These are phyloP conservation scores for Metellina segmentata DNA, from an alignment of 2,888 invertebrate genomes.

Conservation along the genomic window DNA sequence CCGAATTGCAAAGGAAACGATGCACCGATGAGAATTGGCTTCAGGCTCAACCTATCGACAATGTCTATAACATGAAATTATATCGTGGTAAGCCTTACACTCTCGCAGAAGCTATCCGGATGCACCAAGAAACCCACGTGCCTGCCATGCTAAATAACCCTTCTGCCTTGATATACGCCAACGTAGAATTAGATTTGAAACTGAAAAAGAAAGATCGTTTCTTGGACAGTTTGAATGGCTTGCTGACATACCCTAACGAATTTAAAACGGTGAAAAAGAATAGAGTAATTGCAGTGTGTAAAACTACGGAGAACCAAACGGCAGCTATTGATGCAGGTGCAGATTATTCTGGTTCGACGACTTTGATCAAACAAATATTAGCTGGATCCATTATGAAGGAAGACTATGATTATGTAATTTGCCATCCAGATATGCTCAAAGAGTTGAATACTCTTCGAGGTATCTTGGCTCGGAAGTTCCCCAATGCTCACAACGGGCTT, in stretches of 20 bases:
- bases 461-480: conserved; percentile 89
- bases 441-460: conserved; percentile 89
- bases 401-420: conserved; percentile 88
- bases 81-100: conserved; percentile 85
- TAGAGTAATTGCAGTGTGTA: conserved; percentile 88
- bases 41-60: conserved; percentile 83
- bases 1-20: conserved; percentile 45
- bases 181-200: conserved; percentile 90
- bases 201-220: conserved; percentile 86
- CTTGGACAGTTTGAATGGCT: conserved; percentile 86
- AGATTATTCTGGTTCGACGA: conserved; percentile 86
- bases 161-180: conserved; percentile 86
- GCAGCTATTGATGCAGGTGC: conserved; percentile 88
- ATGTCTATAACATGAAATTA: conserved; percentile 85
- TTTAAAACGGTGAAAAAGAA: conserved; percentile 87
- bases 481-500: conserved; percentile 84
- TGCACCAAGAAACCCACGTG: conserved; percentile 90
- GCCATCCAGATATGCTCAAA: conserved; percentile 89
- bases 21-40: conserved; percentile 72
- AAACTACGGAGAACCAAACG: conserved; percentile 83
- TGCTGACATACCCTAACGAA: conserved; percentile 86
- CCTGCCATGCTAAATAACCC: conserved; percentile 90
- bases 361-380: conserved; percentile 88
- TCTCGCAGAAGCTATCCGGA: conserved; percentile 88
- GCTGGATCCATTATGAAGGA: conserved; percentile 79